Evolutionary conservation across 2,797 vertebrate species (phyloP).

Genomic region (Anguilla anguilla): DNA sequence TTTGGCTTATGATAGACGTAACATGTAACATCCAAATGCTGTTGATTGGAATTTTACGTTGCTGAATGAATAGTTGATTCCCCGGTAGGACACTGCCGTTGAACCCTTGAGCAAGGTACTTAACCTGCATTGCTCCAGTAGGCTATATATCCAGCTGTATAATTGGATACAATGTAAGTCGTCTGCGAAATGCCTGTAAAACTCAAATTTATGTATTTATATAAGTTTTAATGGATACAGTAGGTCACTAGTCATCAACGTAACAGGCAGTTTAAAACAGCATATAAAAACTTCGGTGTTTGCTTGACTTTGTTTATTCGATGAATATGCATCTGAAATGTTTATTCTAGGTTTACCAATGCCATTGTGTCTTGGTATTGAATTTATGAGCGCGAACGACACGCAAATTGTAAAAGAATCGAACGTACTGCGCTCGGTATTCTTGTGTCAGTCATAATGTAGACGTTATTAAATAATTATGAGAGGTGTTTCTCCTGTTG

Average conservation of each 20-base stretch:
- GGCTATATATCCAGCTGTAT: too few relatives aligned
- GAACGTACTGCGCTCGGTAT: neutral
- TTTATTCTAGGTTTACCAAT: neutral
- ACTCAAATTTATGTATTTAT: too few relatives aligned
- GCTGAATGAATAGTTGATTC: neutral
- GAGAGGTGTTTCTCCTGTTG: neutral
- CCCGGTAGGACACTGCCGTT: too few relatives aligned
- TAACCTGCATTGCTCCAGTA: too few relatives aligned
- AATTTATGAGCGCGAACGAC: neutral
- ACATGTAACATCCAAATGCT: neutral
- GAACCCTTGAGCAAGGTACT: too few relatives aligned
- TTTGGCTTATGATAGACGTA: neutral
- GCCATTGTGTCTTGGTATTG: neutral
- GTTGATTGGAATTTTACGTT: neutral
- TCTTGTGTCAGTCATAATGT: neutral
- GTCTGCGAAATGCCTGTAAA: neutral
- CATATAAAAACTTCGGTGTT: neutral
- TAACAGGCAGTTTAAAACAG: neutral
- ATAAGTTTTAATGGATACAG: neutral
- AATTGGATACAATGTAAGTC: neutral
- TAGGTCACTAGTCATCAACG: neutral
- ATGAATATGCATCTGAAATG: neutral
- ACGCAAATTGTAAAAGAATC: neutral
- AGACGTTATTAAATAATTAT: neutral
- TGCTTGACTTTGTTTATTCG: neutral